A percentile compares a stretch with the other conserved stretches of the same genome.
Evolutionary conservation across 2,113 vertebrate species (phyloP).

Genomic region (Cichladusa arquata): DNA sequence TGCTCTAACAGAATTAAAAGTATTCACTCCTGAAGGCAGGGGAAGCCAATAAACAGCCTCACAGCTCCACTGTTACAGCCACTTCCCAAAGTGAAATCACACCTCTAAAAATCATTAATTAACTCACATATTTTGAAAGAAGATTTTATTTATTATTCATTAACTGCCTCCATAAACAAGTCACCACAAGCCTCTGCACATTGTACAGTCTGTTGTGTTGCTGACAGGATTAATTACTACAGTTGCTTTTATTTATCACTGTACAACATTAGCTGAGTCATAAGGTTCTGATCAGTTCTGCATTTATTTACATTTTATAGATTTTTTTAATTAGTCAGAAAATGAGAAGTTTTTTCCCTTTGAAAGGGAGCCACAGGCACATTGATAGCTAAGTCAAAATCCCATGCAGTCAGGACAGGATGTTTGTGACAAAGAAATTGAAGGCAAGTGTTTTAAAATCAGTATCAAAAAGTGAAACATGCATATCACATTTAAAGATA

Average conservation of each 20-base stretch:
- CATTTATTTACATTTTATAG: background rate
- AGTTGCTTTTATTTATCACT: background rate
- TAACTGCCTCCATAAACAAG: background rate
- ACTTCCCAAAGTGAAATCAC: background rate
- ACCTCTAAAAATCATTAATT: background rate
- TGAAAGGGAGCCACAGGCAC: background rate
- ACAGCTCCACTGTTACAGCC: background rate
- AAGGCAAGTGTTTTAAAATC: background rate
- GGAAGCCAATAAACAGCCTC: background rate
- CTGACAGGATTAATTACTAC: background rate
- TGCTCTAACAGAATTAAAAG: background rate
- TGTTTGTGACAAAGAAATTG: background rate
- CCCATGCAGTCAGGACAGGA: rapidly evolving
- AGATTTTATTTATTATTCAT: background rate
- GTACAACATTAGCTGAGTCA: background rate
- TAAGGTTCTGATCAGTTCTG: background rate
- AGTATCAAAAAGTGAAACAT: background rate
- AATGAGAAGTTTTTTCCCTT: background rate
- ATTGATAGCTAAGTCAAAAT: background rate
- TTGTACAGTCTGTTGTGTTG: background rate
- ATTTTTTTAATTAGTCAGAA: background rate
- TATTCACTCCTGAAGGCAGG: background rate
- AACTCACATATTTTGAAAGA: background rate
- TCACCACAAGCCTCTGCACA: background rate
- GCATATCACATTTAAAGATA: background rate